phyloP scores from a whole-genome alignment of 1,140 invertebrate species.

The Antheraea mylitta region DNA sequence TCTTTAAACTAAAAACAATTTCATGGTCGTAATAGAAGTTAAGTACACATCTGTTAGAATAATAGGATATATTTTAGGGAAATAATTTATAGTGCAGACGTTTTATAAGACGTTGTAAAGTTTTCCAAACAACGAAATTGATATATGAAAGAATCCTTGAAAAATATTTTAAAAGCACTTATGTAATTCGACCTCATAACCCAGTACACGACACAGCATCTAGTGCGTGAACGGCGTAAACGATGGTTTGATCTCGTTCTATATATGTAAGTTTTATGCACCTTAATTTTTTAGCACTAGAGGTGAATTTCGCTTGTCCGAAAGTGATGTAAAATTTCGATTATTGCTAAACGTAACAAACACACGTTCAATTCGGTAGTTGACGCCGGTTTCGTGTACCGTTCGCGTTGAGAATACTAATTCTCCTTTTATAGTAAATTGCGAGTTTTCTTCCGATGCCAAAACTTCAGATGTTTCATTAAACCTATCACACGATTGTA shows the following conservation, averaged over 20 bases:
- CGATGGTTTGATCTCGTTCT: constrained; percentile 36
- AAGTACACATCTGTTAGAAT: no score
- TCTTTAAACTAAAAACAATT: no score
- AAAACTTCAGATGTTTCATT: not conserved
- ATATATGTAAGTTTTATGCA: constrained; percentile 10
- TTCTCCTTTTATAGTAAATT: constrained; percentile 9
- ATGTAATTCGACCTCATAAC: constrained; percentile 36
- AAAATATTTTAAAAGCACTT: constrained; percentile 20
- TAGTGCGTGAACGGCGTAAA: constrained; percentile 63
- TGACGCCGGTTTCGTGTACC: constrained; percentile 28
- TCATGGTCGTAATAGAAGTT: no score
- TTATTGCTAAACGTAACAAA: constrained; percentile 24
- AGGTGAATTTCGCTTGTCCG: constrained; percentile 24
- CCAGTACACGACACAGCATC: constrained; percentile 38
- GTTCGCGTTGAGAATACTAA: constrained; percentile 22
- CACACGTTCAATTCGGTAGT: constrained; percentile 30
- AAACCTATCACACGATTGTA: no score
- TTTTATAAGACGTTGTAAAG: no score
- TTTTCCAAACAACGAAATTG: no score
- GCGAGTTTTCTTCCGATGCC: not conserved
- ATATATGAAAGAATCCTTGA: not conserved
- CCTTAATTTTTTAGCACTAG: constrained; percentile 23
- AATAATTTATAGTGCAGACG: no score
- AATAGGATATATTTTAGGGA: no score
- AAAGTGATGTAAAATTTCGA: constrained; percentile 15